These are phyloP conservation scores for Nephila pilipes DNA, from an alignment of 1,140 invertebrate genomes.

Conservation along the genomic window DNA sequence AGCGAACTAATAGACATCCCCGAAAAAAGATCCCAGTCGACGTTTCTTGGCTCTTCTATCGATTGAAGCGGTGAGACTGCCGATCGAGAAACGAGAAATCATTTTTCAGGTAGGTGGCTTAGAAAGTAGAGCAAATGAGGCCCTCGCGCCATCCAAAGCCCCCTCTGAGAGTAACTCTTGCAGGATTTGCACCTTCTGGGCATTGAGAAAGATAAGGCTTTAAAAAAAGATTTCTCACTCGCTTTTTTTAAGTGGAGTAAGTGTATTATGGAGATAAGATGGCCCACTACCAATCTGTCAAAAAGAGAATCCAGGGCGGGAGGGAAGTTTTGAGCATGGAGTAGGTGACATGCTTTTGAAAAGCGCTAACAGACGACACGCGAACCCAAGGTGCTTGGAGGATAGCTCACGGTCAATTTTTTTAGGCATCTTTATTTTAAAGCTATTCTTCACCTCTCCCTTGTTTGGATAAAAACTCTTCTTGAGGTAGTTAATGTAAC, in stretches of 20 bases:
- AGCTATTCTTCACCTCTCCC: neutral
- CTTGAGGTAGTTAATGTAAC: conserved; percentile 12
- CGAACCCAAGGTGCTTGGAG: conserved; percentile 4
- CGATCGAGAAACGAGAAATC: conserved; percentile 48
- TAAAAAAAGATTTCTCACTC: conserved; percentile 52
- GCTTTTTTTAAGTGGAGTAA: conserved; percentile 69
- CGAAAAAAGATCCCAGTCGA: neutral
- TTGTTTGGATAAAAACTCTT: conserved; percentile 10
- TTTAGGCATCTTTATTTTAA: neutral
- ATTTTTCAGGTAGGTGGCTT: conserved; percentile 71
- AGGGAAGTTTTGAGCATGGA: neutral
- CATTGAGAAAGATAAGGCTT: conserved; percentile 61
- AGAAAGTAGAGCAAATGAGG: conserved; percentile 72
- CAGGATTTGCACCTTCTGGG: conserved; percentile 66
- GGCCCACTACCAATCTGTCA: conserved; percentile 70
- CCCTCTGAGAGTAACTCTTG: neutral
- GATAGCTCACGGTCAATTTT: conserved; percentile 17
- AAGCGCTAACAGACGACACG: conserved; percentile 23
- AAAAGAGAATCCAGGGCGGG: conserved; percentile 37
- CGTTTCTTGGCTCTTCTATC: conserved; percentile 17
- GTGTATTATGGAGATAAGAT: conserved; percentile 73
- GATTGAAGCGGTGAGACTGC: conserved; percentile 40
- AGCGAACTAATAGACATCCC: neutral
- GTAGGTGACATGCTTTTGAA: neutral
- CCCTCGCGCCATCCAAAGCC: neutral